Conservation (phyloP, 1,140 invertebrate species). For the Macrobrachium nipponense region DNA sequence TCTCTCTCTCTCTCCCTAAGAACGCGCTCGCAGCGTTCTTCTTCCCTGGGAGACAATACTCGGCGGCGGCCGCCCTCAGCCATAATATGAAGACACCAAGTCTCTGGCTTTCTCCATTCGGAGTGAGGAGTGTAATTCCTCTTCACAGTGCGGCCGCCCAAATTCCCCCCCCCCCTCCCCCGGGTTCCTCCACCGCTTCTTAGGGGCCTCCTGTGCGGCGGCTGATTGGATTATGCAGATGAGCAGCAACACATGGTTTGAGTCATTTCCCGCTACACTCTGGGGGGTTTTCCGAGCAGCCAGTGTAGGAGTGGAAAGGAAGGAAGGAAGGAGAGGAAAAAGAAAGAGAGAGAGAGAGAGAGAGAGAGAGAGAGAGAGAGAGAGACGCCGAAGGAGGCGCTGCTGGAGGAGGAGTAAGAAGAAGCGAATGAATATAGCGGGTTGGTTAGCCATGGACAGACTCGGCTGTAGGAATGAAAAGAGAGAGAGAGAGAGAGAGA, state of each 20-base stretch:
- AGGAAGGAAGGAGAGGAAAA: background rate
- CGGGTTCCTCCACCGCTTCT: constrained; percentile 41
- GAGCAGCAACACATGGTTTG: constrained; percentile 65
- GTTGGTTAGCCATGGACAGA: too few relatives aligned
- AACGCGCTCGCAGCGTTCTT: too few relatives aligned
- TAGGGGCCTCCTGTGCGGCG: constrained; percentile 51
- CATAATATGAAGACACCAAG: too few relatives aligned
- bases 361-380: background rate
- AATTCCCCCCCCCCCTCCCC: constrained; percentile 41
- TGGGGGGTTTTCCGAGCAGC: constrained; percentile 44
- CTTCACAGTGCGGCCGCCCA: constrained; percentile 44
- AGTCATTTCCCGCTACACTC: constrained; percentile 64
- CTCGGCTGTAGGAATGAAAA: too few relatives aligned
- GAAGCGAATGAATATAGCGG: too few relatives aligned
- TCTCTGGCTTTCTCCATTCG: background rate
- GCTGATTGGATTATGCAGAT: constrained; percentile 65
- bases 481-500: background rate
- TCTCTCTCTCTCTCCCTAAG: background rate
- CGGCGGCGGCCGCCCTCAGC: too few relatives aligned
- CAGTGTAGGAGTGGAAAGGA: background rate
- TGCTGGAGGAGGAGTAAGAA: too few relatives aligned
- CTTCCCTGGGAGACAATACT: too few relatives aligned
- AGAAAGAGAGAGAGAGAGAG: background rate
- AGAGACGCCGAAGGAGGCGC: background rate
- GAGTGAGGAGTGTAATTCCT: constrained; percentile 15